Evolutionary conservation across 2,888 invertebrate species (phyloP), one percentile per base, ranked within the genome.

Genomic region (Heliconius cydno): DNA sequence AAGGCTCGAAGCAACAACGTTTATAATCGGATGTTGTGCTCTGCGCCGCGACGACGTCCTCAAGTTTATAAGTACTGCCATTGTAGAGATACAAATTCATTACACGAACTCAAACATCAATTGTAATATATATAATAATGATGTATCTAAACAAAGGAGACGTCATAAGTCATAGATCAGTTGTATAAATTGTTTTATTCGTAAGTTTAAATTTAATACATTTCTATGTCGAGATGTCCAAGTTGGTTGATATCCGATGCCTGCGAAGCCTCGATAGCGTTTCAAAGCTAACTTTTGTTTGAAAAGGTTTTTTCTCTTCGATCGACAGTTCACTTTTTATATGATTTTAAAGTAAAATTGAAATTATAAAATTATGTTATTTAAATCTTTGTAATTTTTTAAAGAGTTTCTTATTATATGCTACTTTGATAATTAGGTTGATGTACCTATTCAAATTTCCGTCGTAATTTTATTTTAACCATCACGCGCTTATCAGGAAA

Each of bases 211-310:
- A 78, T 78, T 78, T 78, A 74, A 78, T 67, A 73, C 78, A 57
- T 73, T 60, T n/a, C 72, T 68, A 68, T 41, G 68, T 68, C 77
- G 79, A 78, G 57, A 60, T 70, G 75, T 77, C 77, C 68, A 79
- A 79, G 77, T 81, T 81, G 34, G 67, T 71, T 71, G 78, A 79
- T 81, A 80, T 71, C 79, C 73, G 46, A 67, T 67, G 81, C 80
- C 81, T 82, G 82, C 81, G 76, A 71, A 65, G 76, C 72, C 25
- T 75, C 67, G 82, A 83, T 81, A 83, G 63, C 78, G 65, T 63
- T 79, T 79, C 71, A 81, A 79, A 78, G 68, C 79, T 70, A 75
- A 76, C 80, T 80, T 81, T 83, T 83, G 82, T 81, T 83, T 80
- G 72, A 73, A 73, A 60, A 57, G 72, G 6, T 73, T 73, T 73